These are phyloP conservation scores for Plebejus melissa DNA, from an alignment of 2,888 invertebrate species.

Conservation along the genomic window DNA sequence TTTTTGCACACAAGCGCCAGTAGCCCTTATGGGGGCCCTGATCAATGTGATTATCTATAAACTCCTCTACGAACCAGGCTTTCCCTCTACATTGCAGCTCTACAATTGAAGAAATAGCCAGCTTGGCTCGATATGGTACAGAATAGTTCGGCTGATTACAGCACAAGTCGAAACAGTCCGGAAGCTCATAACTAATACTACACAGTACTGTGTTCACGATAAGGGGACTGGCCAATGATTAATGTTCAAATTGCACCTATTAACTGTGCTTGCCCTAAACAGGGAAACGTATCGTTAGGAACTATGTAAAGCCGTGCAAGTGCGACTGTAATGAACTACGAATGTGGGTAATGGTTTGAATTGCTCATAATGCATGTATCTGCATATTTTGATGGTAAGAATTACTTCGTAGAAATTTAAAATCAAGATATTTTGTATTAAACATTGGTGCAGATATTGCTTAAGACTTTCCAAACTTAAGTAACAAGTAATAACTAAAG, in stretches of 20 bases:
- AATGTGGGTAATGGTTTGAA: neutral
- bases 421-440: too few species aligned
- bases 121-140: neutral
- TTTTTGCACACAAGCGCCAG: too few species aligned
- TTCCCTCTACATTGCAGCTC: neutral
- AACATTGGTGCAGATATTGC: too few species aligned
- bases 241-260: conserved; percentile 45
- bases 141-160: conserved; percentile 10
- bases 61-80: neutral
- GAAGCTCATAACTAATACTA: conserved; percentile 64
- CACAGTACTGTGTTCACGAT: conserved; percentile 47
- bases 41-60: too few species aligned
- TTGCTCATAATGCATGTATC: neutral
- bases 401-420: neutral
- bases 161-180: conserved; percentile 15
- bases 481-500: too few species aligned
- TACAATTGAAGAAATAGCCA: conserved; percentile 16
- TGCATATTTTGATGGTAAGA: neutral
- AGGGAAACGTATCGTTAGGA: conserved; percentile 45
- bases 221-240: conserved; percentile 59
- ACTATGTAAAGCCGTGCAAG: conserved; percentile 10
- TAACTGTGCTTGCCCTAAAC: conserved; percentile 53
- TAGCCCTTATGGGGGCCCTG: too few species aligned
- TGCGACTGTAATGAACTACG: neutral
- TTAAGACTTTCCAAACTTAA: too few species aligned